phyloP scores from a whole-genome alignment of 2,113 vertebrate genomes.

The Phoxinus phoxinus region DNA sequence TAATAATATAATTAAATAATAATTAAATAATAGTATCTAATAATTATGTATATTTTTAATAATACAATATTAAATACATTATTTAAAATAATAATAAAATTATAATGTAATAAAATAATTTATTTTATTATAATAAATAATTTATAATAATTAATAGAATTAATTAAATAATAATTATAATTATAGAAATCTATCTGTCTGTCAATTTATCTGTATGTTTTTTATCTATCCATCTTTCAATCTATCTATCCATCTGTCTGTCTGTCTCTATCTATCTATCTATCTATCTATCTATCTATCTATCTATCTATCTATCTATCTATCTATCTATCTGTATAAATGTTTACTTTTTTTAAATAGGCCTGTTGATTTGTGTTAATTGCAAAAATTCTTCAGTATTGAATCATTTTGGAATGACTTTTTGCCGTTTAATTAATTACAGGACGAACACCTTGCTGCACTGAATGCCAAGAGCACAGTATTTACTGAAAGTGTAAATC shows the following conservation, averaged over 20 bases:
- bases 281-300: not conserved
- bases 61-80: too few relatives aligned
- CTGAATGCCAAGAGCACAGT: not conserved
- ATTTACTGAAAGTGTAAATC: slow-evolving; percentile 25
- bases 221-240: not conserved
- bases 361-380: not conserved
- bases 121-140: too few relatives aligned
- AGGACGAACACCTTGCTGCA: not conserved
- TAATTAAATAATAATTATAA: too few relatives aligned
- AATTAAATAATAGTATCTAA: not conserved
- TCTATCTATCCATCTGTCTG: not conserved
- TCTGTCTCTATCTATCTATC: not conserved
- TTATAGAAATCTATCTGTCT: too few relatives aligned
- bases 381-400: not conserved
- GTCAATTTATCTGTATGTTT: too few relatives aligned
- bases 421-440: not conserved
- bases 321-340: not conserved
- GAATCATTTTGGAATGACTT: not conserved
- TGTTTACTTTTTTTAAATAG: not conserved
- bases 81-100: too few relatives aligned
- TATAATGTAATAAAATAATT: too few relatives aligned
- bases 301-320: not conserved
- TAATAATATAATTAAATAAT: not conserved
- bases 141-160: too few relatives aligned
- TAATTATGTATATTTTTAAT: not conserved